These are phyloP conservation scores for Clavelina lepadiformis DNA, from an alignment of 23 tunicate genomes.

Conservation along the genomic window DNA sequence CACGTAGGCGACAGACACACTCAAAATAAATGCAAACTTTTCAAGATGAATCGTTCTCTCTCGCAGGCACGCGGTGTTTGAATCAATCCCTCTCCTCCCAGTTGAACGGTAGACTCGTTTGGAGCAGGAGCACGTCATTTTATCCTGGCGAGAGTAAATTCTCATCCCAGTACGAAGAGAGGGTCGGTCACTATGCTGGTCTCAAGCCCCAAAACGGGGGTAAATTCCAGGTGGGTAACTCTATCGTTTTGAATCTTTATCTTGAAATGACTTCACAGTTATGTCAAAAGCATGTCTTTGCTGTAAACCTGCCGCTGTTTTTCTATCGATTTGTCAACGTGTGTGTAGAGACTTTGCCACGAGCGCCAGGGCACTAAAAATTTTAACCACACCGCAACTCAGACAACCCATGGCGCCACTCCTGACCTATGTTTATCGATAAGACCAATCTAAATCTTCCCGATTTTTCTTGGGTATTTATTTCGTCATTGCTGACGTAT, in stretches of 20 bases:
- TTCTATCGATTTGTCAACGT: too few species aligned
- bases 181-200: constrained; percentile 38
- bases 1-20: too few species aligned
- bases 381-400: too few species aligned
- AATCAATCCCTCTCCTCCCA: constrained; percentile 59
- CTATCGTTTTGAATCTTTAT: too few species aligned
- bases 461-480: not conserved
- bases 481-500: not conserved
- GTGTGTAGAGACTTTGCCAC: too few species aligned
- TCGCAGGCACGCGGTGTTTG: constrained; percentile 57
- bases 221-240: constrained; percentile 92
- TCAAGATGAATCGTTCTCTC: not conserved
- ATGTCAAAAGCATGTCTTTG: too few species aligned
- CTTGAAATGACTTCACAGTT: too few species aligned
- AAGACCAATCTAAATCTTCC: too few species aligned
- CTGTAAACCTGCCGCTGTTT: too few species aligned
- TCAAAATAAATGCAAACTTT: not conserved
- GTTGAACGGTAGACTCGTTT: constrained; percentile 39
- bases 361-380: too few species aligned
- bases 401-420: too few species aligned
- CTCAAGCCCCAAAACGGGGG: constrained; percentile 64
- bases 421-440: too few species aligned
- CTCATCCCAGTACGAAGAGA: constrained; percentile 32
- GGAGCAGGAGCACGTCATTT: constrained; percentile 90
- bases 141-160: constrained; percentile 83